These are phyloP conservation scores for Syrphus vitripennis DNA, from an alignment of 2,888 invertebrate genomes.

Conservation along the genomic window DNA sequence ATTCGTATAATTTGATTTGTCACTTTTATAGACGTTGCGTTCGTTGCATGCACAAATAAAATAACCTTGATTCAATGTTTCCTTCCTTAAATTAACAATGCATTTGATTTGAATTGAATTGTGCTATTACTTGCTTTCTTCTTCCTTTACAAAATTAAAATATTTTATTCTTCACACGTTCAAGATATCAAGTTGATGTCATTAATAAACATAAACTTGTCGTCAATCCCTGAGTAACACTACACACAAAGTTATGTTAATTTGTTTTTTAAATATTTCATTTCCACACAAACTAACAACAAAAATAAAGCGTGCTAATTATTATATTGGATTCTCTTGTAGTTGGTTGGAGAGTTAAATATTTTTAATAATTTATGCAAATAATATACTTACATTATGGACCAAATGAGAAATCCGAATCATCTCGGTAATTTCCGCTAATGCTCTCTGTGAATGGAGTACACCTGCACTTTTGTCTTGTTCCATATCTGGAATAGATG, in stretches of 20 bases:
- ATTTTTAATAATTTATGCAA: background rate
- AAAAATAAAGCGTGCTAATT: slow-evolving; percentile 7
- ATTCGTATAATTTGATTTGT: no score
- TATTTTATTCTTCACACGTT: slow-evolving; percentile 45
- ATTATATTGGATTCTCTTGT: background rate
- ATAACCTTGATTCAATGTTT: background rate
- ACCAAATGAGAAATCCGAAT: slow-evolving; percentile 95
- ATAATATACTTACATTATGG: slow-evolving; percentile 85
- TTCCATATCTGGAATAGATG: slow-evolving; percentile 90
- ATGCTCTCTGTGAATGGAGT: slow-evolving; percentile 90
- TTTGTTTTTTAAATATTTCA: slow-evolving; percentile 9
- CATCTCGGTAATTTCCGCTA: slow-evolving; percentile 98
- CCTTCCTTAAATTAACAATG: background rate
- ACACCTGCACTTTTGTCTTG: slow-evolving; percentile 93
- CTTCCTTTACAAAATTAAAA: slow-evolving; percentile 13
- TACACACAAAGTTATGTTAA: background rate
- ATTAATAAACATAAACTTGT: slow-evolving; percentile 58
- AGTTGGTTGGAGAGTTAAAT: background rate
- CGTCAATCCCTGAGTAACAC: background rate
- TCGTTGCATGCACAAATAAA: background rate
- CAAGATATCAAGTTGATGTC: slow-evolving; percentile 44
- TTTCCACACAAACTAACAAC: background rate
- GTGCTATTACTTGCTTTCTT: slow-evolving; percentile 31
- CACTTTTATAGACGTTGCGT: no score
- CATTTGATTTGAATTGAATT: background rate